Evolutionary conservation across 30 jellyfish, hydroid and myxozoan genomes (phyloP), one percentile per base, ranked within the genome.

Genomic region (Chironex yamaguchii): DNA sequence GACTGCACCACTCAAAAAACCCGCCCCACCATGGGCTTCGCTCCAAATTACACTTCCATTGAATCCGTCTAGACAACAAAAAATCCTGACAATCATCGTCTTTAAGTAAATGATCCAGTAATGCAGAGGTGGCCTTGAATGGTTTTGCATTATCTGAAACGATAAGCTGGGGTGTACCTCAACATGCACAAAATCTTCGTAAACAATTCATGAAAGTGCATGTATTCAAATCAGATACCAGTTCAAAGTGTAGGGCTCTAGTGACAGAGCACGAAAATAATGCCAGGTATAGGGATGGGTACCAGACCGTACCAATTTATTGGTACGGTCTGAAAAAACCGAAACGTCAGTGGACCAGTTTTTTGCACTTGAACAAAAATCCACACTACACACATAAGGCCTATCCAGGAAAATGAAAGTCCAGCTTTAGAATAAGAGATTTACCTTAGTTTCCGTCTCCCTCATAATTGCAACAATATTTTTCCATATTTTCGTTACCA

Each of bases 21-120:
- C 90, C 90, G 11, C 90, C 90, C 85, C 85, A 58, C 32, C 70
- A 52, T 14, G 90, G 90, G 33, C 42, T 35, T 29, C 48, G 2
- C 32, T 54, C 87, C 42, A 54, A 53, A 31, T 20, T 78, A 36
- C 53, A 78, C 36, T 62, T 62, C 82, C 82, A 62, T 2, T 27
- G 33, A 12, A 78, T 53, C 9, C 31, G 29, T 29, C 51, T 42
- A 48, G 78, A 20, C n/a, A 24, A 9, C 29, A 76, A n/a, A 20
- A 28, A 25, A 27, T 25, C 62, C 68, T 26, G 24, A 28, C 49
- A 81, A 17, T 12, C 51, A 21, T 14, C 20, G 6, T 71, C 77
- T 9, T 49, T 74, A 20, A 4, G 29, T 17, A 34, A 23, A 4
- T 34, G 30, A 20, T 34, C 71, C 12, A 30, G 11, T 23, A 69